Conservation (phyloP, 2,797 vertebrate genomes). For the Columba guinea region DNA sequence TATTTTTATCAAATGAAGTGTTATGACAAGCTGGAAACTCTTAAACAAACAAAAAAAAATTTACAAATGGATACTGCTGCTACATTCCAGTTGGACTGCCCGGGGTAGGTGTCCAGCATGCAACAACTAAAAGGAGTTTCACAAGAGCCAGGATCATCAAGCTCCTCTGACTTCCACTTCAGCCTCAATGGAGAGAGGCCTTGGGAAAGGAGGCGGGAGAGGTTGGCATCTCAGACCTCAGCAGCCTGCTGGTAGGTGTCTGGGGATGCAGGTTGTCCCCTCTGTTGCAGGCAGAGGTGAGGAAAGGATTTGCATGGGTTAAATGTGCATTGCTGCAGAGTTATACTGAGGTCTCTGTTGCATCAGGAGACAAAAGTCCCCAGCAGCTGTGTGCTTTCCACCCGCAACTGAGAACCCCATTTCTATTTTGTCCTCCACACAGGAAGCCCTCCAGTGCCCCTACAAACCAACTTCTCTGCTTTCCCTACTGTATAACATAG, state of each 20-base stretch:
- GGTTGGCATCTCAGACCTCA: neutral
- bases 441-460: neutral
- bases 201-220: neutral
- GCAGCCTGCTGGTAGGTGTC: neutral
- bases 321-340: neutral
- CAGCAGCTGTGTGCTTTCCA: neutral
- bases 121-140: neutral
- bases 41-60: neutral
- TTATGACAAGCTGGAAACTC: neutral
- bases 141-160: neutral
- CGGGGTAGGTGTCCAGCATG: neutral
- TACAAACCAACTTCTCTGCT: neutral
- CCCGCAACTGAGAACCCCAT: rapidly evolving
- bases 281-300: neutral
- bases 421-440: neutral
- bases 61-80: neutral
- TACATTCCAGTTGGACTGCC: neutral
- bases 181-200: neutral
- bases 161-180: neutral
- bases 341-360: neutral
- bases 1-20: neutral
- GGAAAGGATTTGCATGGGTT: neutral
- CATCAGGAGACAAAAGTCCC: neutral
- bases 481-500: neutral
- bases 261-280: neutral